phyloP scores from a whole-genome alignment of 2,888 invertebrate genomes.

The Megamerina dolium region DNA sequence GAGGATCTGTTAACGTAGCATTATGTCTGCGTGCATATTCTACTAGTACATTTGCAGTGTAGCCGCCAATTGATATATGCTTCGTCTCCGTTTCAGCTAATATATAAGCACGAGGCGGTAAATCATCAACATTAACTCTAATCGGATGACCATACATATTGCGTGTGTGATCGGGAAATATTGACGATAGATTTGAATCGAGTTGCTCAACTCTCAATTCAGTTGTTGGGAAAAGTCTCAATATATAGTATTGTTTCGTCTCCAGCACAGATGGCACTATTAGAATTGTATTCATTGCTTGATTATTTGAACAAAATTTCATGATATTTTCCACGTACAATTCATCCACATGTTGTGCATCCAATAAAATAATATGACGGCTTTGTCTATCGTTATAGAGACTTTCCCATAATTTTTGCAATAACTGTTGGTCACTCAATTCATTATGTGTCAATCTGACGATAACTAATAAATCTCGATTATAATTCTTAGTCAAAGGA shows the following conservation, averaged over 20 bases:
- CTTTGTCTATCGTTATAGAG: neutral
- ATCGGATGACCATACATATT: too few species aligned
- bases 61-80: neutral
- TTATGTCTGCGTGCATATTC: slow-evolving; percentile 1
- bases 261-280: neutral
- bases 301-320: slow-evolving; percentile 1
- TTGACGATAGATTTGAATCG: too few species aligned
- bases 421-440: neutral
- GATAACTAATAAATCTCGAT: neutral
- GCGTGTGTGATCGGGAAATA: too few species aligned
- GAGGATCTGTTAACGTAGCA: neutral
- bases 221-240: too few species aligned
- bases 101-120: too few species aligned
- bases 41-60: neutral
- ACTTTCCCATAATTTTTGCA: slow-evolving; percentile 2
- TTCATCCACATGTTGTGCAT: neutral
- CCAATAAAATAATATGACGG: slow-evolving; percentile 2
- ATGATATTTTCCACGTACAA: slow-evolving; percentile 1
- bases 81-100: too few species aligned
- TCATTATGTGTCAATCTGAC: neutral
- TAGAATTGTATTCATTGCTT: slow-evolving; percentile 4
- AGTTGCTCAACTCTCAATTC: too few species aligned
- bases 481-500: too few species aligned
- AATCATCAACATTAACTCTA: too few species aligned
- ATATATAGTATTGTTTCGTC: neutral